phyloP scores from a whole-genome alignment of 2,113 vertebrate species.

The Varanus komodoensis region DNA sequence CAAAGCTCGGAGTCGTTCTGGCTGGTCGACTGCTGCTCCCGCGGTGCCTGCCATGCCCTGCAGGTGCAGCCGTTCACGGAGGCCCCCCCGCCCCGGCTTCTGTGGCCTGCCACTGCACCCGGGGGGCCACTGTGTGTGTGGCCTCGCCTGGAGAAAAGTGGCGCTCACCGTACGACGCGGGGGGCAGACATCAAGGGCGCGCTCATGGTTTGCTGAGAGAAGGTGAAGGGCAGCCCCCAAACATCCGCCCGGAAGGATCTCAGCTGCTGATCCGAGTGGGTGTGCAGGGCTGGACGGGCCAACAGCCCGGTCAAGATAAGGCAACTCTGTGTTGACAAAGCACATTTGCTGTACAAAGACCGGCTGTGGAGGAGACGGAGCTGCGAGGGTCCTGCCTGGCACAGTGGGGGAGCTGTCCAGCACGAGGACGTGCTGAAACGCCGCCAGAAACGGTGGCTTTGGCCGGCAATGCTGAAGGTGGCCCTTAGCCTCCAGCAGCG shows the following conservation, averaged over 20 bases:
- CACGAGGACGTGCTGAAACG: background rate
- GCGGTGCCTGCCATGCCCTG: too few relatives aligned
- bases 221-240: too few relatives aligned
- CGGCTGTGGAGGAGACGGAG: background rate
- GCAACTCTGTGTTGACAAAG: background rate
- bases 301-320: background rate
- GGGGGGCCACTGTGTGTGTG: too few relatives aligned
- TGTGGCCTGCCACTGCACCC: too few relatives aligned
- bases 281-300: background rate
- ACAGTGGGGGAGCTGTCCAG: background rate
- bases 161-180: background rate
- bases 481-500: too few relatives aligned
- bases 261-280: background rate
- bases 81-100: too few relatives aligned
- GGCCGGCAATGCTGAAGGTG: background rate
- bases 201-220: background rate
- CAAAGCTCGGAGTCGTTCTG: too few relatives aligned
- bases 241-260: background rate
- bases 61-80: too few relatives aligned
- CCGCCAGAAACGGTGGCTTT: accelerated
- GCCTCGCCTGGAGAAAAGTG: too few relatives aligned
- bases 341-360: background rate
- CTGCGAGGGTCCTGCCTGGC: too few relatives aligned
- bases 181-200: background rate
- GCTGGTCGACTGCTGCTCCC: too few relatives aligned